Evolutionary conservation across 1,140 invertebrate genomes (phyloP).

Genomic region (Drosophila varians): DNA sequence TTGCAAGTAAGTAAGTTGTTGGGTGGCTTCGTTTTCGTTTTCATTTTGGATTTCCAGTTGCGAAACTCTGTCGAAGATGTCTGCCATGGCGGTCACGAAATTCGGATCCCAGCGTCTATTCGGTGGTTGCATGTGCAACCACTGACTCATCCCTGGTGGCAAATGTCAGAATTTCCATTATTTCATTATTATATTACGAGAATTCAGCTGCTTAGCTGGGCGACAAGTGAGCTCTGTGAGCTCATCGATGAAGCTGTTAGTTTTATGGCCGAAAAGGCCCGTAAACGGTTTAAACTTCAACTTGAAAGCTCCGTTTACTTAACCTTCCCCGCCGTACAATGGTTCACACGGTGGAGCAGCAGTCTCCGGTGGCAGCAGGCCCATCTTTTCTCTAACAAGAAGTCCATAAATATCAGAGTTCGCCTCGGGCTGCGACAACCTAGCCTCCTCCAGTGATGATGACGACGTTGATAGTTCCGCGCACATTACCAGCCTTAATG

Average conservation of each 20-base stretch:
- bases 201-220: slow-evolving; percentile 10
- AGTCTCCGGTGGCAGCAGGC: slow-evolving; percentile 14
- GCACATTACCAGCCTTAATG: slow-evolving; percentile 40
- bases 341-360: slow-evolving; percentile 63
- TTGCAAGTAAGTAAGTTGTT: slow-evolving; percentile 15
- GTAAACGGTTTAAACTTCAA: slow-evolving; percentile 77
- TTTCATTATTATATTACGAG: slow-evolving; percentile 7
- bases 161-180: slow-evolving; percentile 73
- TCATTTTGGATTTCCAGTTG: slow-evolving; percentile 18
- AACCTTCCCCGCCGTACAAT: slow-evolving; percentile 56
- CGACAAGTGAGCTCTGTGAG: slow-evolving; percentile 34
- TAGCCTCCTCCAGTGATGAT: slow-evolving; percentile 5
- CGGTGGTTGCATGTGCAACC: slow-evolving; percentile 21
- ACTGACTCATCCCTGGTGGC: slow-evolving; percentile 18
- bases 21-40: slow-evolving; percentile 7
- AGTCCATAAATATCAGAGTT: slow-evolving; percentile 75
- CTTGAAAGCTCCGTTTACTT: slow-evolving; percentile 67
- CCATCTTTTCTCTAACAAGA: slow-evolving; percentile 52
- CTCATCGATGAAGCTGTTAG: slow-evolving; percentile 46
- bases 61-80: slow-evolving; percentile 50
- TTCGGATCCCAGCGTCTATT: slow-evolving; percentile 16
- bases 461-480: slow-evolving; percentile 24
- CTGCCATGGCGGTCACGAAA: slow-evolving; percentile 63
- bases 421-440: slow-evolving; percentile 41
- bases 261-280: slow-evolving; percentile 28